Conservation (phyloP, 2,888 invertebrate species). For the Hirtodrosophila alboralis region DNA sequence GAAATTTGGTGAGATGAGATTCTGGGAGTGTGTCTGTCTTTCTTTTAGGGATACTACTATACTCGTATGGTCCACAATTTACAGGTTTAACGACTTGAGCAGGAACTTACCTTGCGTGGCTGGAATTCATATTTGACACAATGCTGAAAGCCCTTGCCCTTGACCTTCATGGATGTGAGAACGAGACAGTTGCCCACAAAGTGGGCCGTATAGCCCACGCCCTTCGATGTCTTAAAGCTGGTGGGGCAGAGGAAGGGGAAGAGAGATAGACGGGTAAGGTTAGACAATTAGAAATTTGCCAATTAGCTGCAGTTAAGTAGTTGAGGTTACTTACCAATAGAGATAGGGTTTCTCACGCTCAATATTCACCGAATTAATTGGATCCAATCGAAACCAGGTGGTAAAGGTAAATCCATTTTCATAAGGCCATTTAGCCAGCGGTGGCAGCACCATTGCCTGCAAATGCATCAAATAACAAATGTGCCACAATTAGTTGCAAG, state of each 20-base stretch:
- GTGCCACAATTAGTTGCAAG: constrained; percentile 26
- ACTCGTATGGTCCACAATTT: constrained; percentile 31
- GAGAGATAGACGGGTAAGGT: background rate
- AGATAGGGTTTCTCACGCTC: constrained; percentile 99
- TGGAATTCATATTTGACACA: constrained; percentile 99
- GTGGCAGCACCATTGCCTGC: constrained; percentile 98
- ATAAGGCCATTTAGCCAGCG: constrained; percentile 99
- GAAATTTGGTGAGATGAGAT: constrained; percentile 2
- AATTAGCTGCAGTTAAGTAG: constrained; percentile 8
- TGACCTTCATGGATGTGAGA: constrained; percentile 98
- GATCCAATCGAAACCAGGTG: constrained; percentile 99
- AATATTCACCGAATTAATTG: constrained; percentile 98
- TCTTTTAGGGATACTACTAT: background rate
- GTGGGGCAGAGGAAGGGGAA: constrained; percentile 32
- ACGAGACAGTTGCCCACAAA: constrained; percentile 99
- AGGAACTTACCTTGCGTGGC: constrained; percentile 91
- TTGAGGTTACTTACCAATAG: constrained; percentile 90
- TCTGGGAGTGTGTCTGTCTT: background rate
- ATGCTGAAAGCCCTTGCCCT: constrained; percentile 99
- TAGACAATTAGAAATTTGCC: constrained; percentile 32
- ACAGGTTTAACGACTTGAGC: constrained; percentile 27
- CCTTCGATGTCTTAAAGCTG: constrained; percentile 99
- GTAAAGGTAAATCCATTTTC: constrained; percentile 99
- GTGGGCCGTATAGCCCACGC: constrained; percentile 99
- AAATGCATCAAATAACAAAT: constrained; percentile 10